A percentile compares a stretch with the other conserved stretches of the same genome.
Evolutionary conservation across 2,888 invertebrate genomes (phyloP).

Genomic region (Chorisops tibialis): DNA sequence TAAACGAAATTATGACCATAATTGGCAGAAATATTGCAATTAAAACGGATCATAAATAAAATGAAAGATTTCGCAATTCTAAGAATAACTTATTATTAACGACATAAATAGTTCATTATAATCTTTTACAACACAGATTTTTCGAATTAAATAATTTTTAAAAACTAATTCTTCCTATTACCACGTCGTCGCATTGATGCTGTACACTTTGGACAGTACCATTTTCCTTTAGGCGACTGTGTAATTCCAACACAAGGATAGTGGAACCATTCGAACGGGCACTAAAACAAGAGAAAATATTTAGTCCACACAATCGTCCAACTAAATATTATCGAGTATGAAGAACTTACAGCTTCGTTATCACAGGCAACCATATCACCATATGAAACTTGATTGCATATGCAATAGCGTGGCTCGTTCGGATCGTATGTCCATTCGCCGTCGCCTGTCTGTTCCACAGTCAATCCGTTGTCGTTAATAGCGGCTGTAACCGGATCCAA

Average conservation of each 20-base stretch:
- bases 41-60: no score
- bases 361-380: constrained; percentile 99
- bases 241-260: constrained; percentile 96
- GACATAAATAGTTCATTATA: background rate
- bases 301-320: no score
- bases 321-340: no score
- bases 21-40: no score
- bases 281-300: constrained; percentile 58
- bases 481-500: constrained; percentile 36
- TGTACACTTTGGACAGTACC: constrained; percentile 97
- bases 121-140: background rate
- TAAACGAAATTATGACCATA: no score
- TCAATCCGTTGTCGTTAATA: constrained; percentile 44
- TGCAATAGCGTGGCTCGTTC: constrained; percentile 93
- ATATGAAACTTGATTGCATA: constrained; percentile 96
- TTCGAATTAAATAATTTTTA: background rate
- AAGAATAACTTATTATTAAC: background rate
- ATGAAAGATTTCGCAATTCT: background rate
- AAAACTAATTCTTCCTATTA: constrained; percentile 67
- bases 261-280: constrained; percentile 99
- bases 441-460: constrained; percentile 55
- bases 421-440: constrained; percentile 93
- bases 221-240: constrained; percentile 95
- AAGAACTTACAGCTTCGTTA: constrained; percentile 80
- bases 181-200: constrained; percentile 81